Percentiles rank a stretch among this genome's conserved stretches.
Evolutionary conservation across 2,797 vertebrate species (phyloP).

Genomic region (Gallirallus australis): DNA sequence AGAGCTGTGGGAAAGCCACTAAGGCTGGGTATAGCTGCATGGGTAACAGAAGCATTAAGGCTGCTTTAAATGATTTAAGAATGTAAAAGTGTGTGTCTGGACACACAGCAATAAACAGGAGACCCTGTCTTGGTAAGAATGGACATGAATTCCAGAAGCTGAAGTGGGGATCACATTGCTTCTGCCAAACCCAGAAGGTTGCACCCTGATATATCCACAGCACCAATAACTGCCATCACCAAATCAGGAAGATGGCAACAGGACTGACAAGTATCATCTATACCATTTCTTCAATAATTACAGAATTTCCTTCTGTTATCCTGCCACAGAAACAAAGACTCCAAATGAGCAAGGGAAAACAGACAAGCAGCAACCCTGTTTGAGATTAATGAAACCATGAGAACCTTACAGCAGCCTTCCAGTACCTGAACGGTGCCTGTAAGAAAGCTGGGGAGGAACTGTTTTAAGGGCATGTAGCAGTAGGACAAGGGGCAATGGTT

Average conservation of each 20-base stretch:
- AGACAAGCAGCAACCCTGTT: background rate
- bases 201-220: background rate
- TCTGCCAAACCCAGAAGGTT: background rate
- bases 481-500: too few species aligned
- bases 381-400: background rate
- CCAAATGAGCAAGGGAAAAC: background rate
- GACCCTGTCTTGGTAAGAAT: background rate
- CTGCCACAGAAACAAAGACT: background rate
- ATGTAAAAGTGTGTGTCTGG: background rate
- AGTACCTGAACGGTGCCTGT: too few species aligned
- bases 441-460: too few species aligned
- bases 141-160: background rate
- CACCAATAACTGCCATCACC: background rate
- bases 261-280: background rate
- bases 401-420: background rate
- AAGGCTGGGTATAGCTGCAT: background rate
- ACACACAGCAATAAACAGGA: background rate
- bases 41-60: background rate
- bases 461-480: too few species aligned
- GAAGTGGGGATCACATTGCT: background rate
- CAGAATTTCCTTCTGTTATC: background rate
- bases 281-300: background rate
- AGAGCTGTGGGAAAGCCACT: background rate
- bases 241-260: background rate
- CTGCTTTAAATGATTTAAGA: background rate